Conservation (phyloP, 2,888 invertebrate genomes). For the Drosophila ochracea region DNA sequence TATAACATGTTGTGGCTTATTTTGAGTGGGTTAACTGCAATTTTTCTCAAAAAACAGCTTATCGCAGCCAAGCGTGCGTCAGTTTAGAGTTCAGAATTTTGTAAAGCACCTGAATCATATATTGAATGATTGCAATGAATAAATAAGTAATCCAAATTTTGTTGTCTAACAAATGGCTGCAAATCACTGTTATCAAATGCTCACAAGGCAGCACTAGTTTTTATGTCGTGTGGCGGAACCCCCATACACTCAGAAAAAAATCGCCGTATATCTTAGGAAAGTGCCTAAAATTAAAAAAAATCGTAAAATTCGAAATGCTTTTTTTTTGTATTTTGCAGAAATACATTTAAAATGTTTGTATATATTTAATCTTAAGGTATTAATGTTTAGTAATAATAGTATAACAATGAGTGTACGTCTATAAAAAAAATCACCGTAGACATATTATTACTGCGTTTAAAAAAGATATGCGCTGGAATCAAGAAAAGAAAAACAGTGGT, state of each 20-base stretch:
- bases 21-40: neutral
- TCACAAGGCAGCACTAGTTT: neutral
- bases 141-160: neutral
- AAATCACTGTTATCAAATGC: neutral
- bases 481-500: neutral
- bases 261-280: accelerated
- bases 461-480: neutral
- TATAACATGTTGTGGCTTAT: neutral
- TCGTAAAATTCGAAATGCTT: accelerated
- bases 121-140: neutral
- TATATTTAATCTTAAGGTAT: neutral
- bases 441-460: neutral
- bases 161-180: neutral
- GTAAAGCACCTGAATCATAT: neutral
- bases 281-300: neutral
- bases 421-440: neutral
- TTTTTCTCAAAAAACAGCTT: neutral
- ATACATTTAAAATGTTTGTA: neutral
- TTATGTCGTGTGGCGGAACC: neutral
- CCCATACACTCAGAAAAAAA: neutral
- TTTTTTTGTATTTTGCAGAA: neutral
- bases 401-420: neutral
- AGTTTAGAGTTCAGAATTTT: neutral
- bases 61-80: neutral
- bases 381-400: neutral